phyloP scores from a whole-genome alignment of 1,140 invertebrate genomes.

The Arctopsyche grandis region DNA sequence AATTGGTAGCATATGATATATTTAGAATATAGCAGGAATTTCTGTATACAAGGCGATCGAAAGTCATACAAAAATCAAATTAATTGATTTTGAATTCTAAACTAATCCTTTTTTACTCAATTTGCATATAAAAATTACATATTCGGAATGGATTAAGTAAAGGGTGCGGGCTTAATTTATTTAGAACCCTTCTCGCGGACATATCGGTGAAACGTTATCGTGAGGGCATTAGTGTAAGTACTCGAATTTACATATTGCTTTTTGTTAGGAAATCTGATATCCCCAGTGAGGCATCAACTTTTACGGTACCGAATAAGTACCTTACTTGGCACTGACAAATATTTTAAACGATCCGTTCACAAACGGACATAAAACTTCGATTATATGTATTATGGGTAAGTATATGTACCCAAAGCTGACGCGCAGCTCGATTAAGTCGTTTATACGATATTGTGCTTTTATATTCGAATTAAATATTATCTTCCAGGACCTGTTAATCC shows the following conservation, averaged over 20 bases:
- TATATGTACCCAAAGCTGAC: not conserved
- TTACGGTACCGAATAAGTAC: too few relatives aligned
- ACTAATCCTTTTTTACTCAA: too few relatives aligned
- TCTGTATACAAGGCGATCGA: too few relatives aligned
- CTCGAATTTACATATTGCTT: not conserved
- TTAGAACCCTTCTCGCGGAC: not conserved
- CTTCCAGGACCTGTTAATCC: slow-evolving; percentile 21
- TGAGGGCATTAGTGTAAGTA: slow-evolving; percentile 6
- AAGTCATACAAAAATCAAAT: too few relatives aligned
- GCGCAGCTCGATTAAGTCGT: not conserved
- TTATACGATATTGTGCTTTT: not conserved
- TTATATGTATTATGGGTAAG: not conserved
- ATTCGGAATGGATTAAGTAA: too few relatives aligned
- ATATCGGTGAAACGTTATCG: slow-evolving; percentile 12
- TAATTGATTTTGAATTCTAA: too few relatives aligned
- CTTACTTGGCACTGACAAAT: too few relatives aligned
- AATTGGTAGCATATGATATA: slow-evolving; percentile 19
- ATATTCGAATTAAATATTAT: slow-evolving; percentile 5
- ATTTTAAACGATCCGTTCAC: too few relatives aligned
- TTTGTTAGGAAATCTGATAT: slow-evolving; percentile 5
- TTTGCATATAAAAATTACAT: too few relatives aligned
- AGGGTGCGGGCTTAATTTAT: not conserved
- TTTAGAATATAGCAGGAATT: not conserved
- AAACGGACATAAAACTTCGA: too few relatives aligned
- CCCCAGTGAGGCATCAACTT: not conserved